Base-by-base conservation (phyloP, 2,113 vertebrate genomes). In the Embiotoca jacksoni region DNA sequence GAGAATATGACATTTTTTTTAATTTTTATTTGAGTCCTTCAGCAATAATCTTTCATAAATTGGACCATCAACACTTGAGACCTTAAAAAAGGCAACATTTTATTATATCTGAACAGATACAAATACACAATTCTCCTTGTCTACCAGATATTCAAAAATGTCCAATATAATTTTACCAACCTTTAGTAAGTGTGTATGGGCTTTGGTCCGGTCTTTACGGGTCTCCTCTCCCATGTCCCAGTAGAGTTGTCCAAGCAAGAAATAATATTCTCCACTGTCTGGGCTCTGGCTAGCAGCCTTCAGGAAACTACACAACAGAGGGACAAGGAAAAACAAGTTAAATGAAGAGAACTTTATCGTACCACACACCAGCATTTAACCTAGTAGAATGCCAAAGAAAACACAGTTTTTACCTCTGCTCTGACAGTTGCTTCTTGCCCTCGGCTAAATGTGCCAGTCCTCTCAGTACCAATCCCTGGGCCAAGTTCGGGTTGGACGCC, bases 171-270 rank as follows among this genome's bases (percentile, higher is more conserved):
- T 6, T 36, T 4, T 13, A 57, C 79, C 81, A 89, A 98, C 98
- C 96, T 98, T 99, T 75, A 99, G 92, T 78, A 99, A 95, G 73
- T 98, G 95, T 47, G 95, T 94, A 44, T 97, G 95, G 44, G 96
- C 93, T 93, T 99, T 99, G 74, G 93, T 93, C 83, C 95, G 95
- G 82, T 99, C 96, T 85, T 89, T 95, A 73, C 94, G 96, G 16
- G 94, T 95, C 75, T 97, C 97, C 84, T 97, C 96, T 46, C 94
- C 94, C 96, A 98, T 98, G 88, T 93, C 94, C 97, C 98, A 99
- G 49, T 98, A 99, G 0, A 97, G 95, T 60, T 92, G 83, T 0
- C 97, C 98, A 72, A 99, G 91, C 35, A 96, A 92, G 54, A 96
- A 96, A 85, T 96, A 96, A 89, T 95, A 96, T 31, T 96, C 96